Conservation (phyloP, 2,113 vertebrate species). For the Otus sunia region DNA sequence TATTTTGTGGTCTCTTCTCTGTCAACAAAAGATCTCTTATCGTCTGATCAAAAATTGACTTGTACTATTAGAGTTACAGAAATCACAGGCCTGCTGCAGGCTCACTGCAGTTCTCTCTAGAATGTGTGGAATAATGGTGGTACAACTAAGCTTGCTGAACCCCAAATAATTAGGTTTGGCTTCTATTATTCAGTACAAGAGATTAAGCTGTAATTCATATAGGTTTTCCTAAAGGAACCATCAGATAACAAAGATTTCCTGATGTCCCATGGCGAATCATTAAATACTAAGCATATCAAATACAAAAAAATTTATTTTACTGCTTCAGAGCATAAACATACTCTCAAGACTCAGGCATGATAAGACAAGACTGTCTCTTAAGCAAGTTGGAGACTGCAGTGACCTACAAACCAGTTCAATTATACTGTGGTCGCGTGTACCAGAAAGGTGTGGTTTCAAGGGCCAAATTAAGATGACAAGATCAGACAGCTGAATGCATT, state of each 20-base stretch:
- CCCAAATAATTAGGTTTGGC: not conserved
- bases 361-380: not conserved
- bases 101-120: not conserved
- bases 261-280: not conserved
- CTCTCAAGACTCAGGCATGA: not conserved
- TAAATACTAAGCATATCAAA: not conserved
- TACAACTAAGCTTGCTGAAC: not conserved
- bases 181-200: not conserved
- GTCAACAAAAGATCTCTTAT: not conserved
- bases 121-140: not conserved
- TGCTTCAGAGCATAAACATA: not conserved
- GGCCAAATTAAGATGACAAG: not conserved
- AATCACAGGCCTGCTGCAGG: not conserved
- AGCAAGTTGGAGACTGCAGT: not conserved
- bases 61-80: not conserved
- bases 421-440: not conserved
- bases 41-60: not conserved
- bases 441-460: not conserved
- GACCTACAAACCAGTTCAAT: slow-evolving; percentile 5
- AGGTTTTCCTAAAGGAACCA: not conserved
- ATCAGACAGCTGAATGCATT: not conserved
- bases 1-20: not conserved
- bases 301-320: not conserved
- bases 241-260: not conserved
- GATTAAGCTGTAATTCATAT: not conserved